Evolutionary conservation across 2,797 vertebrate genomes (phyloP).

Genomic region (Eremophila alpestris): DNA sequence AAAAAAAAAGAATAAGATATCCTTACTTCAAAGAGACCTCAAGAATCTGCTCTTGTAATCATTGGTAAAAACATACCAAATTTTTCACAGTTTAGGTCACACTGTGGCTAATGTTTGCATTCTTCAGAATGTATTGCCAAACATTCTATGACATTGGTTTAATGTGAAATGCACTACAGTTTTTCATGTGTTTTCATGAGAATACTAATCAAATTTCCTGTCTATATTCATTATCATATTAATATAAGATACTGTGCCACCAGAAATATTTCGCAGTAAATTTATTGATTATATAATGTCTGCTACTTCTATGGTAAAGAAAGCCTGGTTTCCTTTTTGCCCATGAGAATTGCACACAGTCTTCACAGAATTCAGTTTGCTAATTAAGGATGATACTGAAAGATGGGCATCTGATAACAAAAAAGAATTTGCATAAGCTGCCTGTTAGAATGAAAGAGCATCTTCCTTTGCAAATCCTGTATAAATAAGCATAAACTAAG

Average conservation of each 20-base stretch:
- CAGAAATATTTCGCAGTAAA: background rate
- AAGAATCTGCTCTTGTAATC: background rate
- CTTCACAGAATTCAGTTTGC: background rate
- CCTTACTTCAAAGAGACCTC: background rate
- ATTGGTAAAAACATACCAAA: background rate
- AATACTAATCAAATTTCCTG: background rate
- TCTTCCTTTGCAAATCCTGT: background rate
- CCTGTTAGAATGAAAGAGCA: background rate
- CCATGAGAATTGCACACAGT: background rate
- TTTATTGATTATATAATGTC: background rate
- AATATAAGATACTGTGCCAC: background rate
- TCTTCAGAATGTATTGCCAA: background rate
- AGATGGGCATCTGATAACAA: slow-evolving; percentile 14
- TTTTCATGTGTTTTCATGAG: background rate
- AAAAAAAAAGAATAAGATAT: background rate
- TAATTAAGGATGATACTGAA: background rate
- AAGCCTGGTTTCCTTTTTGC: background rate
- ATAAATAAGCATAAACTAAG: slow-evolving; percentile 5
- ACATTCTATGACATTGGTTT: background rate
- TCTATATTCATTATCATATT: background rate
- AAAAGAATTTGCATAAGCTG: slow-evolving; percentile 23
- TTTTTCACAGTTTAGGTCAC: background rate
- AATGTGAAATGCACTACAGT: background rate
- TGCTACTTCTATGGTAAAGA: background rate
- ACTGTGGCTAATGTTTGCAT: background rate